Base-by-base conservation (phyloP, 2,113 vertebrate genomes). In the Puffinus mauretanicus region DNA sequence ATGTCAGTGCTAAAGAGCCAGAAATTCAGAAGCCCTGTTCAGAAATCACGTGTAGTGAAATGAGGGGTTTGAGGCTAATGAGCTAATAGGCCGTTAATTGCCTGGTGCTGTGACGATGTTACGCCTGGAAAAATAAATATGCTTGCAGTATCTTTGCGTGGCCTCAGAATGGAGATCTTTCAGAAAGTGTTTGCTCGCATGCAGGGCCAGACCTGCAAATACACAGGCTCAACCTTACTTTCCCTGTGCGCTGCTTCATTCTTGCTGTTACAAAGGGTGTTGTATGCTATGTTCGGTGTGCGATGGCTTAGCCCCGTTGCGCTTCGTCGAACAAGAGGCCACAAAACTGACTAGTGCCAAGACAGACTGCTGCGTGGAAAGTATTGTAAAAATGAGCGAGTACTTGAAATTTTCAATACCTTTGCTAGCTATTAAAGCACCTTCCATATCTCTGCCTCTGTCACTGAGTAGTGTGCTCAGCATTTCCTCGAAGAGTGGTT, bases 201-300 rank as follows among this genome's bases (percentile, higher is more conserved):
- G 15, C 17, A 30, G 36, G 7, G 12, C 16, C 10, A 30, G 25
- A 47, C 5, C 30, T 24, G 7, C 3, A 21, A 24, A 16, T 12
- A 2, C 10, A 1, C 13, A 6, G 19, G 22, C 9, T 44, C 4
- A 8, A 7, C 34, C 9, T 54, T 76, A 22, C 12, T 17, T 42
- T 51, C 26, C 9, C 38, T 12, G 27, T 0, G 1, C 20, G 26
- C 11, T 29, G 16, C 38, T 34, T 47, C 6, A 0, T 25, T 62
- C 6, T 30, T 36, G 24, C 57, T 9, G 2, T 22, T 27, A 7
- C 3, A 4, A 26, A 29, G 51, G 36, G 12, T 16, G 27, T 2
- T 12, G 16, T 11, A 4, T 4, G 20, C 58, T 36, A 0, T 2
- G 3, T 5, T 19, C 7, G 1, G 8, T 0, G 0, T 20, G 22